Base-by-base conservation (phyloP, 2,113 vertebrate genomes). In the Garra rufa region DNA sequence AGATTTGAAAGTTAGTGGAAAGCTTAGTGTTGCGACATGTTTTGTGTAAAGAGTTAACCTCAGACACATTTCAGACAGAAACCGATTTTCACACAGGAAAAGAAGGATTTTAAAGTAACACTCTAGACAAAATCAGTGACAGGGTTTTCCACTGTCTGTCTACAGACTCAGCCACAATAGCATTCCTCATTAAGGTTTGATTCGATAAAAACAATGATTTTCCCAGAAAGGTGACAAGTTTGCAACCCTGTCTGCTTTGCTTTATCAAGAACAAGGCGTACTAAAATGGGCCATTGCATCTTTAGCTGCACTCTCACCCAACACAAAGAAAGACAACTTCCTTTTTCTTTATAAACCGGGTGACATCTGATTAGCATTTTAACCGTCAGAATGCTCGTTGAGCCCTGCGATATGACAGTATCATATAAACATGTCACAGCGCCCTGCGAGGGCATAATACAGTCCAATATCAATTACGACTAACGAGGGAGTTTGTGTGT, bases 1-100 rank as follows among this genome's bases (percentile, higher is more conserved):
- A 65, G 46, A 83, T 88, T 78, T 48, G 34, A 91, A 80, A 71
- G 88, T 92, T 90, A 92, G 88, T 88, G 55, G 55, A 86, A 55
- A 52, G 38, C 81, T 21, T 81, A n/a, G n/a, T 10, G 38, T 48
- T 76, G 28, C 15, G 15, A 70, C 11, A n/a, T 0, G 21, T 46
- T 63, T 76, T 34, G 38, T 76, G 44, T 83, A 48, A 28, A 65
- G 19, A 70, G 67, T 83, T 89, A 78, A 79, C 34, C 34, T 41
- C 21, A 61, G 14, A 52, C 34, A 74, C 19, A 14, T 76, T 43
- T 82, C 30, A 57, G 48, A 52, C 17, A 30, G 17, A 30, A 26
- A 70, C 67, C 43, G 67, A 70, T n/a, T 71, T 71, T 13, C 67
- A 43, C 21, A 11, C 5, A 43, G 38, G 2, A 71, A 44, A 43